Percentiles rank a stretch among this genome's conserved stretches.
These are phyloP conservation scores for Neuroscelio doddi DNA, from an alignment of 2,888 invertebrate genomes.

Conservation along the genomic window DNA sequence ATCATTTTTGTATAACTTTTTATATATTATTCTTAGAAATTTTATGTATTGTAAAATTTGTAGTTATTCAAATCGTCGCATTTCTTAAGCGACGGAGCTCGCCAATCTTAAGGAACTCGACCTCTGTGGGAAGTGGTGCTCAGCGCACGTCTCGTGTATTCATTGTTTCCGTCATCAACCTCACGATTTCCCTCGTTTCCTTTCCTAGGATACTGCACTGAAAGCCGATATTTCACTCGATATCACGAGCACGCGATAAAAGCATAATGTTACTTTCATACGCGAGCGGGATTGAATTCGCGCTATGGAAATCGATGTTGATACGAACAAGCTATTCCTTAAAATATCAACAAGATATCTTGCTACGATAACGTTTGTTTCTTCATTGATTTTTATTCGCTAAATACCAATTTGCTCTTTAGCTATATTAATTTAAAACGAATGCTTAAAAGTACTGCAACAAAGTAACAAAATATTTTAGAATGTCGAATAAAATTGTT, in stretches of 20 bases:
- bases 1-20: too few species aligned
- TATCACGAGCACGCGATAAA: conserved; percentile 23
- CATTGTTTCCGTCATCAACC: conserved; percentile 37
- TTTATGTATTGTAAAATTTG: too few species aligned
- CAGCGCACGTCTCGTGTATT: conserved; percentile 11
- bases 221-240: conserved; percentile 53
- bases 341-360: too few species aligned
- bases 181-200: conserved; percentile 42
- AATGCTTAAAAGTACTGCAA: too few species aligned
- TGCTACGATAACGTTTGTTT: too few species aligned
- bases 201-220: conserved; percentile 40
- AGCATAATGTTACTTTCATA: conserved; percentile 13
- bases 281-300: conserved; percentile 5
- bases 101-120: conserved; percentile 24
- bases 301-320: background rate
- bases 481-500: too few species aligned
- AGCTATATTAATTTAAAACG: too few species aligned
- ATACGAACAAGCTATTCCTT: too few species aligned
- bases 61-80: conserved; percentile 5
- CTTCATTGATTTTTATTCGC: too few species aligned
- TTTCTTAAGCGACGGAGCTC: conserved; percentile 6
- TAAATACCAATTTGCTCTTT: too few species aligned
- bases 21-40: too few species aligned
- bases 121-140: conserved; percentile 36
- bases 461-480: too few species aligned